Base-by-base conservation (phyloP, 2,113 vertebrate species). In the Mesitornis unicolor region DNA sequence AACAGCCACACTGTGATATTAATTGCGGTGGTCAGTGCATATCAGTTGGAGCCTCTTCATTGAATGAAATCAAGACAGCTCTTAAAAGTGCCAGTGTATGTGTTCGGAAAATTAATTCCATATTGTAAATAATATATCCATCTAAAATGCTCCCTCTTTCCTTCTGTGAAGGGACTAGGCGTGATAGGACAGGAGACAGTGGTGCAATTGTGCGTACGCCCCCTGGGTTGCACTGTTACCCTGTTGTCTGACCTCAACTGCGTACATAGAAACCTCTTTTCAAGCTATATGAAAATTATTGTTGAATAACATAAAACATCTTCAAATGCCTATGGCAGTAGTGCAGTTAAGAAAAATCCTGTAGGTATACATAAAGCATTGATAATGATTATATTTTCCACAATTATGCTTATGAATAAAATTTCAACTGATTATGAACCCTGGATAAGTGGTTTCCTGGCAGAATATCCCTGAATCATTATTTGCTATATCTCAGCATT, bases 191-290 rank as follows among this genome's bases (percentile, higher is more conserved):
- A 9, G 29, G 42, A 2, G 25, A 10, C 7, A 5, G 38, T 1
- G 4, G 16, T 33, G 35, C 24, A 14, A 3, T 0, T 11, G 2
- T 38, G 3, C 4, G 1, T 0, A 2, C 5, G n/a, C 2, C 76
- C 31, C 11, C 48, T 9, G 16, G 45, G 18, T 16, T 29, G 8
- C 60, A 28, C 45, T 29, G 35, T 22, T 63, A 35, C 13, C n/a
- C 26, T 38, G 4, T 3, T 21, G 5, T 31, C 50, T 61, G 42
- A 83, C 61, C 71, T 61, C 22, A 28, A 1, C 53, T 82, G 59
- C 53, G 5, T 4, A 12, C 13, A 16, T 0, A 24, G 35, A 56
- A 91, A 63, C 4, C 4, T 25, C 54, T 29, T n/a, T 38, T 69
- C 29, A 7, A 87, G 4, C 14, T 24, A 7, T 6, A 43, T 5